phyloP scores from a whole-genome alignment of 2,797 vertebrate species.

The Falco naumanni region DNA sequence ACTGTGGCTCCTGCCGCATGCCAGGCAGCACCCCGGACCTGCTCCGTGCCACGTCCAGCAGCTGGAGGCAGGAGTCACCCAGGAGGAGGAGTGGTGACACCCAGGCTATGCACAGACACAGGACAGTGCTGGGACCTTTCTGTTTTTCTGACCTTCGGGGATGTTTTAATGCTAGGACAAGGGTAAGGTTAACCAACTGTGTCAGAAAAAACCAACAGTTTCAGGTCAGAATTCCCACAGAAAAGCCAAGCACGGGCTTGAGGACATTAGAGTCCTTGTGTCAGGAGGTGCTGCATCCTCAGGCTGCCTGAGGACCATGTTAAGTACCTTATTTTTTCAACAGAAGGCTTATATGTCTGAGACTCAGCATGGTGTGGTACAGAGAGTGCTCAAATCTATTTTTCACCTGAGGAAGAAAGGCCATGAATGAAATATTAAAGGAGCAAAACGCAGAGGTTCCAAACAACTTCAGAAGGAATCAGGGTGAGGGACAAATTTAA shows the following conservation, averaged over 20 bases:
- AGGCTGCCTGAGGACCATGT: background rate
- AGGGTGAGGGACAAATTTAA: background rate
- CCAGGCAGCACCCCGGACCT: background rate
- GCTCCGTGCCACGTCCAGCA: background rate
- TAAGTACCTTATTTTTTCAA: background rate
- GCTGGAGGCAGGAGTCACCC: background rate
- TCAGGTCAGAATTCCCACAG: background rate
- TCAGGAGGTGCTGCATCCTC: background rate
- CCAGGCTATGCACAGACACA: rapidly evolving
- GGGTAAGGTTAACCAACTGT: background rate
- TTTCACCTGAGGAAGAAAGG: background rate
- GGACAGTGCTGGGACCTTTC: background rate
- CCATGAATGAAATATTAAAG: background rate
- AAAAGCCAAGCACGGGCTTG: background rate
- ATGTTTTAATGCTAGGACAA: background rate
- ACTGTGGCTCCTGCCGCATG: rapidly evolving
- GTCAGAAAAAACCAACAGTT: background rate
- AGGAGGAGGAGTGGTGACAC: rapidly evolving
- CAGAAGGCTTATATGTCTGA: background rate
- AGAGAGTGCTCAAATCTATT: background rate
- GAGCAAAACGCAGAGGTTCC: background rate
- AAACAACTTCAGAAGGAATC: background rate
- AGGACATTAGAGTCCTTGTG: background rate
- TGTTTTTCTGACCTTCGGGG: background rate
- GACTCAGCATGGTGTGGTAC: background rate